phyloP scores from a whole-genome alignment of 2,797 vertebrate genomes.

The Melopsittacus undulatus region DNA sequence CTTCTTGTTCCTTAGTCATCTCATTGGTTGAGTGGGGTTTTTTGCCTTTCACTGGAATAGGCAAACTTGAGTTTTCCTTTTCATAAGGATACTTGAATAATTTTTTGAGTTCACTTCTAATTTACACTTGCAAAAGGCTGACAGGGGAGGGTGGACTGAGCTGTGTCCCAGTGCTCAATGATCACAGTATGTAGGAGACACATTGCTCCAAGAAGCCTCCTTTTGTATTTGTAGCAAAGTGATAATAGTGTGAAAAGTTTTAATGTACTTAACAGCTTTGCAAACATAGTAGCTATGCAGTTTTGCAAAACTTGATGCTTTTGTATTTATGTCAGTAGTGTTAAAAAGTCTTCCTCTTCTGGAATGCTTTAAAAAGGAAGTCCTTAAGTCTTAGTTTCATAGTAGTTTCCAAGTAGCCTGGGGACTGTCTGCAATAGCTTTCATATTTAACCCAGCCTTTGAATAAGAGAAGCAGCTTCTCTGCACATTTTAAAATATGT shows the following conservation, averaged over 20 bases:
- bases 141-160: accelerated
- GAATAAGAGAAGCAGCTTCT: background rate
- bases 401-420: background rate
- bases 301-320: background rate
- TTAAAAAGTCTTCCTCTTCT: background rate
- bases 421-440: background rate
- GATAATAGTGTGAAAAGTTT: background rate
- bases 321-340: background rate
- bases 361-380: background rate
- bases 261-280: background rate
- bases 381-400: background rate
- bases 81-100: background rate
- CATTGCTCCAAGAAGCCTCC: background rate
- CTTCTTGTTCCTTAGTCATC: background rate
- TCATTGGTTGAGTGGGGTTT: accelerated
- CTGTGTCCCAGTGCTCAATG: accelerated
- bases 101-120: background rate
- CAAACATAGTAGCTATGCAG: background rate
- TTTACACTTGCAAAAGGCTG: background rate
- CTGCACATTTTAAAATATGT: background rate
- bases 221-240: background rate
- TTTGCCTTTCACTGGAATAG: background rate
- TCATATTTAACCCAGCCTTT: background rate
- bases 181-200: background rate
- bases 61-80: background rate